Evolutionary conservation across 2,797 vertebrate genomes (phyloP), one percentile per base, ranked within the genome.

Genomic region (Sebastiscus tertius): DNA sequence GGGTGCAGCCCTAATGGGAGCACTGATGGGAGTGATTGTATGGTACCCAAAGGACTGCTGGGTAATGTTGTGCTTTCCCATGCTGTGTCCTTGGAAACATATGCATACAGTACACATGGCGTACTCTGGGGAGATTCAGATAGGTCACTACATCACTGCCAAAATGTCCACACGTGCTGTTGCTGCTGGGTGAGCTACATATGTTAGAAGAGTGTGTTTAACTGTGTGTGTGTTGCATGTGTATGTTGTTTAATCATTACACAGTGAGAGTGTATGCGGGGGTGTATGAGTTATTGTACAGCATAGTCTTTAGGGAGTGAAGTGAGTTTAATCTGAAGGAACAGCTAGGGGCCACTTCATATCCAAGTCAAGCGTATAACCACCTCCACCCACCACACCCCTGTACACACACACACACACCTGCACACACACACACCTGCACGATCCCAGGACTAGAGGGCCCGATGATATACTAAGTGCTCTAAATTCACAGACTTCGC

Each of bases 41-140:
- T 2, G 24, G 70, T 49, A 62, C 83, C 75, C 81, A 67, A 54
- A 82, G 75, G 86, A 81, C 75, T 24, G 20, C 34, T 82, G 59
- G 52, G 77, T 82, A 86, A 79, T 69, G 12, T 42, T 1, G 31
- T 75, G 63, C 69, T 88, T 87, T 89, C 83, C 60, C 77, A 71
- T 42, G 20, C 65, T 81, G 42, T 74, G 26, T 85, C 58, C 75
- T 71, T 87, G 72, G 52, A 82, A 82, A 85, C 39, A 82, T 42
- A 64, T 14, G 60, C 39, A 56, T 67, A 59, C 14, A 65, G 33
- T 61, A 61, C 27, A 72, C n/a, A 49, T 13, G 3, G 33, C 8
- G 20, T 31, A n/a, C 73, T 83, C 79, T 64, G 31, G 64, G 62
- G 75, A 87, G 46, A 52, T 31, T 72, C 46, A 64, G 12, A 75